Evolutionary conservation across 2,797 vertebrate genomes (phyloP), one percentile per base, ranked within the genome.

Genomic region (Avahi laniger): DNA sequence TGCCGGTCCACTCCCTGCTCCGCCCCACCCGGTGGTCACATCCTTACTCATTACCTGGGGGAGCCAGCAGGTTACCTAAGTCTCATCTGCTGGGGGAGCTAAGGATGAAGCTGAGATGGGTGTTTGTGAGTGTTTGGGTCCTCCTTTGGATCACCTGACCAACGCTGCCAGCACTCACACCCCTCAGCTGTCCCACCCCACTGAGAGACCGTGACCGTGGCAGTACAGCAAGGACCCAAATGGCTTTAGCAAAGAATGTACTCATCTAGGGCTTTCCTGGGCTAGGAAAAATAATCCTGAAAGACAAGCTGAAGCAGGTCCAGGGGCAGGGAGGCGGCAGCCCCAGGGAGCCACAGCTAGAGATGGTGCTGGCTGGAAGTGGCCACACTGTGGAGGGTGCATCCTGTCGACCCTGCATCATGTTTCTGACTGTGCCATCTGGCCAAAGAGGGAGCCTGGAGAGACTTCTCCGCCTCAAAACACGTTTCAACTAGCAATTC

Each of bases 231-330:
- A 10, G 10, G 50, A 4, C 38, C 38, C 46, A 26, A 7, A 48
- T 10, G 67, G 65, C 43, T 73, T 46, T 43, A 33, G 46, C 35
- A 50, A 52, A 61, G 2, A 50, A 35, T 5, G 26, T 3, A 22
- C 52, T 65, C 57, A 82, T 63, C 38, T 63, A 52, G 41, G 35
- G 52, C 41, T 91, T 67, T 93, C 26, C 75, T 65, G 61, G 38
- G 50, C 24, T 75, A 50, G 50, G n/a, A 76, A 78, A 87, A 92
- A n/a, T 2, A 85, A 38, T 59, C n/a, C 30, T 10, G 33, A 75
- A 54, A 22, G 67, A 61, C 14, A 57, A 57, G 46, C 38, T 46
- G 43, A 35, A 73, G 57, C 7, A 5, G 20, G 38, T 48, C 15
- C 30, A 54, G 33, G 41, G 11, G 22, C n/a, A 50, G 13, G 65